Evolutionary conservation across 2,888 invertebrate genomes (phyloP).

Genomic region (Priocnemis perturbator): DNA sequence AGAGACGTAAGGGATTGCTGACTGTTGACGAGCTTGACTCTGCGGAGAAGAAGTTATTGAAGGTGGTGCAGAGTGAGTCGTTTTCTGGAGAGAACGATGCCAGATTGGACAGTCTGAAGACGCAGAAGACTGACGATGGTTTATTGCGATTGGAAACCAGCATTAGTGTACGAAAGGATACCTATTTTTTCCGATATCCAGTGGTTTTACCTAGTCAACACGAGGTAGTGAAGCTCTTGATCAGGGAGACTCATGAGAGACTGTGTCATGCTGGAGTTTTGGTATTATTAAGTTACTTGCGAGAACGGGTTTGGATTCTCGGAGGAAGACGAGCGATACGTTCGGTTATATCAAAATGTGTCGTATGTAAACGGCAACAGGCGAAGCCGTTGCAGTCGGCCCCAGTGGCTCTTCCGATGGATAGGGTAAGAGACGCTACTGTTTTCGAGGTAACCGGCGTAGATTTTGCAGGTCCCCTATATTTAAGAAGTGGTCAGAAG

Average conservation of each 20-base stretch:
- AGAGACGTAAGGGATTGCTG: no score
- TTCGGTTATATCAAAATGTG: no score
- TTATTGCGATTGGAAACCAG: slow-evolving; percentile 43
- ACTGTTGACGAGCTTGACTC: no score
- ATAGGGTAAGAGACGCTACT: not conserved
- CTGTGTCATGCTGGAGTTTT: slow-evolving; percentile 38
- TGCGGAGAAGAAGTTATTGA: no score
- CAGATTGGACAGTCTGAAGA: no score
- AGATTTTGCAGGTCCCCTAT: slow-evolving; percentile 1
- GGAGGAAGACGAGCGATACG: not conserved
- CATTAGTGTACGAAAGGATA: slow-evolving; percentile 40
- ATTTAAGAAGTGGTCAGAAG: not conserved
- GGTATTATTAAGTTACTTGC: not conserved
- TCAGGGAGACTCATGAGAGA: slow-evolving; percentile 43
- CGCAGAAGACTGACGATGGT: no score
- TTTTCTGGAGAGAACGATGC: no score
- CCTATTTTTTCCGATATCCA: slow-evolving; percentile 47
- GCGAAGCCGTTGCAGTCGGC: not conserved
- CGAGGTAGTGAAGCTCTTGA: slow-evolving; percentile 45
- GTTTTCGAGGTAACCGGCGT: not conserved
- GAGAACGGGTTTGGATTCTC: not conserved
- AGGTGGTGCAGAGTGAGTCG: no score
- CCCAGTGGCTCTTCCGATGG: not conserved
- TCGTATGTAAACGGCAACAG: not conserved
- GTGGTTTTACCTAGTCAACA: slow-evolving; percentile 54